Conservation (phyloP, 2,888 invertebrate species). For the Drosophila robusta region DNA sequence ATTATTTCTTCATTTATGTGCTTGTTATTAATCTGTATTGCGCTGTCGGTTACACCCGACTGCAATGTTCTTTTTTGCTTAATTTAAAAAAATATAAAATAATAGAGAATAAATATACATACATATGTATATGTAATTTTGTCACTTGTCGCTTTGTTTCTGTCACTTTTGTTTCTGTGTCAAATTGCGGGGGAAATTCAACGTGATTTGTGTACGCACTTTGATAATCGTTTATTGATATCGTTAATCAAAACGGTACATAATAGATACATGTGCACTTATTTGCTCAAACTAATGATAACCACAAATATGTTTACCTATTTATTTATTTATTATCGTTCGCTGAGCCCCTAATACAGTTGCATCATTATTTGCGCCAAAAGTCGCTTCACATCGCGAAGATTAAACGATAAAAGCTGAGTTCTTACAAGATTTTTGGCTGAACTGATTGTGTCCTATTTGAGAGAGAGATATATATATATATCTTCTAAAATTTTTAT, state of each 20-base stretch:
- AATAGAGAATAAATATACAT: not conserved
- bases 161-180: not conserved
- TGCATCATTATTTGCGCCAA: not conserved
- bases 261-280: not conserved
- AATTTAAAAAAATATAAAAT: too few relatives aligned
- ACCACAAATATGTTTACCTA: not conserved
- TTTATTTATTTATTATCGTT: slow-evolving; percentile 1
- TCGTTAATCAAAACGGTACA: slow-evolving; percentile 36
- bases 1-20: too few relatives aligned
- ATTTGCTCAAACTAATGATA: not conserved
- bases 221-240: slow-evolving; percentile 35
- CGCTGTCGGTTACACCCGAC: too few relatives aligned
- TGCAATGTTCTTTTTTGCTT: too few relatives aligned
- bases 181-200: slow-evolving; percentile 22
- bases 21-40: too few relatives aligned
- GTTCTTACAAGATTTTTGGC: not conserved
- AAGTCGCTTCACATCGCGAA: not conserved
- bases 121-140: not conserved
- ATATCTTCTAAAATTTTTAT: too few relatives aligned
- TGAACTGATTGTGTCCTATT: too few relatives aligned
- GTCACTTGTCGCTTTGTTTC: too few relatives aligned
- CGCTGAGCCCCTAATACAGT: not conserved
- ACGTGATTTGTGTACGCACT: slow-evolving; percentile 7
- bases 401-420: not conserved
- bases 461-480: too few relatives aligned